These are phyloP conservation scores for Chrysochloris asiatica DNA, from an alignment of 2,113 vertebrate species.

Conservation along the genomic window DNA sequence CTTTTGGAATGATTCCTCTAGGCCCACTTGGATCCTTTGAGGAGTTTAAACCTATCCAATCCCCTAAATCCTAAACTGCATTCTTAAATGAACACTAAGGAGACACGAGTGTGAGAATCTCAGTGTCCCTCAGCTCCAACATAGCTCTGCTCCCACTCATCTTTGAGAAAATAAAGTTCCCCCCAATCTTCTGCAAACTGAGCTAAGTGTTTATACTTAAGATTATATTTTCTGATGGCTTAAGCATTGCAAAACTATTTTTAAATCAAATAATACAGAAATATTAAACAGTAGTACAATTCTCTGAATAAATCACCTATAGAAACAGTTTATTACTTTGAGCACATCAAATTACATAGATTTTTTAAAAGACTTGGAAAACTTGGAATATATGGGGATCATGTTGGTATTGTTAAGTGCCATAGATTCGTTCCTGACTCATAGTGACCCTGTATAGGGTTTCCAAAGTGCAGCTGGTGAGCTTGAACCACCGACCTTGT, in stretches of 20 bases:
- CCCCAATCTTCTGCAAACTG: not conserved
- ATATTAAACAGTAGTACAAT: not conserved
- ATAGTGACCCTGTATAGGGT: too few relatives aligned
- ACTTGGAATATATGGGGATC: not conserved
- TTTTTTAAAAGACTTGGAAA: not conserved
- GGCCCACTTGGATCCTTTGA: not conserved
- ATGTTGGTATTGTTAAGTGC: too few relatives aligned
- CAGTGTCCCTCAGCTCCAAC: accelerated
- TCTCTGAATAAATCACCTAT: not conserved
- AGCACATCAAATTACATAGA: not conserved
- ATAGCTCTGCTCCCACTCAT: too few relatives aligned
- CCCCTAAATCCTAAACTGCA: not conserved
- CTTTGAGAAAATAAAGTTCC: too few relatives aligned
- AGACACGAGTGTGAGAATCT: accelerated
- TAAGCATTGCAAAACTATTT: not conserved
- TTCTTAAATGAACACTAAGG: not conserved
- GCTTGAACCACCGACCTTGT: too few relatives aligned
- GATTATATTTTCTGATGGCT: not conserved
- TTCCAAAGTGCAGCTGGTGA: too few relatives aligned
- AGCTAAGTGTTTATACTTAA: not conserved
- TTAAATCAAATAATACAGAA: not conserved
- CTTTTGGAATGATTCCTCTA: not conserved
- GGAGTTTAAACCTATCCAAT: not conserved
- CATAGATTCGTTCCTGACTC: too few relatives aligned
- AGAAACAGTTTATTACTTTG: not conserved